These are phyloP conservation scores for Ooceraea biroi DNA, from an alignment of 1,140 invertebrate genomes.

Conservation along the genomic window DNA sequence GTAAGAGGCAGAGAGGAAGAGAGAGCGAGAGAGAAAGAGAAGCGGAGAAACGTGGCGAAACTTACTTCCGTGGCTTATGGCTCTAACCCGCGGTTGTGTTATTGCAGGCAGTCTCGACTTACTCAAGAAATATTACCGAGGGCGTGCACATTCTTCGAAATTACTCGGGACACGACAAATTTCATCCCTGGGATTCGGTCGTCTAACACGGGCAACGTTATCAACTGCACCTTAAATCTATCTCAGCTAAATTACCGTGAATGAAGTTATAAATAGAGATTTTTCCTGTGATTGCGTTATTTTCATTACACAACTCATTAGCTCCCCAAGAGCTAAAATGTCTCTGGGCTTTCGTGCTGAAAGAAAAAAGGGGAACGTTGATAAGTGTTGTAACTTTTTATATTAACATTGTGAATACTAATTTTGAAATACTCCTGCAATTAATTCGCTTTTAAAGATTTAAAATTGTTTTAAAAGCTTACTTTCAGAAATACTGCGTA, in stretches of 20 bases:
- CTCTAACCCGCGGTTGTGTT: constrained; percentile 56
- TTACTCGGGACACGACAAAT: constrained; percentile 37
- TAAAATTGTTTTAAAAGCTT: too few relatives aligned
- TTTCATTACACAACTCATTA: background rate
- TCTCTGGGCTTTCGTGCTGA: background rate
- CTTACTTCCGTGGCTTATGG: constrained; percentile 69
- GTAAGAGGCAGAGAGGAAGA: background rate
- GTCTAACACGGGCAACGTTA: constrained; percentile 19
- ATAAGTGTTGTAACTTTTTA: background rate
- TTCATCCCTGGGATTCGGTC: background rate
- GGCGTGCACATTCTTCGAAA: constrained; percentile 54
- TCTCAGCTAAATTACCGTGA: background rate
- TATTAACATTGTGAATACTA: background rate
- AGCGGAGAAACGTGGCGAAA: constrained; percentile 55
- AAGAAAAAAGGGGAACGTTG: background rate
- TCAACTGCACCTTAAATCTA: constrained; percentile 5
- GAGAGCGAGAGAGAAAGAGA: background rate
- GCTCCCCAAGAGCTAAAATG: background rate
- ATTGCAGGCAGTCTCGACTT: constrained; percentile 65
- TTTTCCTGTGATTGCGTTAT: background rate
- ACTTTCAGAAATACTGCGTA: too few relatives aligned
- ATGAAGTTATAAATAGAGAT: background rate
- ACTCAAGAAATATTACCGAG: constrained; percentile 61
- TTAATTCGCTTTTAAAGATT: background rate
- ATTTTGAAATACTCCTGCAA: background rate